Evolutionary conservation across 2,888 invertebrate genomes (phyloP).

Genomic region (Latrodectus elegans): DNA sequence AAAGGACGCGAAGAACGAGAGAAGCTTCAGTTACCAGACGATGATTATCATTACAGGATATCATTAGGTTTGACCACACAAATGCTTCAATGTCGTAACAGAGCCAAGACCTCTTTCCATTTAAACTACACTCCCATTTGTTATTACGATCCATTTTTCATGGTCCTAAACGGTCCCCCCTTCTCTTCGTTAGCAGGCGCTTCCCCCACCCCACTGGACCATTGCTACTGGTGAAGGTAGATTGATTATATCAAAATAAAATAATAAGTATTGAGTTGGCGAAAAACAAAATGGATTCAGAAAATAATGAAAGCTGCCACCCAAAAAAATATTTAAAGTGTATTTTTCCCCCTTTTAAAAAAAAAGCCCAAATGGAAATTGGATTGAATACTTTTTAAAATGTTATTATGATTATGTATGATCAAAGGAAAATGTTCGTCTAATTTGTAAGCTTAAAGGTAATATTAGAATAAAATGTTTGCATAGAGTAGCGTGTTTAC

Average conservation of each 20-base stretch:
- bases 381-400: too few relatives aligned
- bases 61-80: constrained; percentile 68
- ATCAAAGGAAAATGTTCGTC: too few relatives aligned
- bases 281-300: neutral
- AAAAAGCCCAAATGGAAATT: too few relatives aligned
- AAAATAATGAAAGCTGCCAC: neutral
- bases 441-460: too few relatives aligned
- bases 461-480: too few relatives aligned
- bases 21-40: constrained; percentile 27
- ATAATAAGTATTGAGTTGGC: neutral
- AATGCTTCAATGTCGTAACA: constrained; percentile 62
- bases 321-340: too few relatives aligned
- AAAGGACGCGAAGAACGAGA: constrained; percentile 22
- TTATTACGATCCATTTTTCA: constrained; percentile 62
- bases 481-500: too few relatives aligned
- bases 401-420: too few relatives aligned
- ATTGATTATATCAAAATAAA: neutral
- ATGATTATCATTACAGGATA: constrained; percentile 52
- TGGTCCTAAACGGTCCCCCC: constrained; percentile 42
- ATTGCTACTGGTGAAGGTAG: neutral
- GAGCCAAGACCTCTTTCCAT: constrained; percentile 29
- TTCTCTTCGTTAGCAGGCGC: neutral
- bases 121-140: constrained; percentile 64
- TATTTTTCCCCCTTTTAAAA: too few relatives aligned
- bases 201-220: neutral